These are phyloP conservation scores for Drosophila eohydei DNA, from an alignment of 2,888 invertebrate species.

Conservation along the genomic window DNA sequence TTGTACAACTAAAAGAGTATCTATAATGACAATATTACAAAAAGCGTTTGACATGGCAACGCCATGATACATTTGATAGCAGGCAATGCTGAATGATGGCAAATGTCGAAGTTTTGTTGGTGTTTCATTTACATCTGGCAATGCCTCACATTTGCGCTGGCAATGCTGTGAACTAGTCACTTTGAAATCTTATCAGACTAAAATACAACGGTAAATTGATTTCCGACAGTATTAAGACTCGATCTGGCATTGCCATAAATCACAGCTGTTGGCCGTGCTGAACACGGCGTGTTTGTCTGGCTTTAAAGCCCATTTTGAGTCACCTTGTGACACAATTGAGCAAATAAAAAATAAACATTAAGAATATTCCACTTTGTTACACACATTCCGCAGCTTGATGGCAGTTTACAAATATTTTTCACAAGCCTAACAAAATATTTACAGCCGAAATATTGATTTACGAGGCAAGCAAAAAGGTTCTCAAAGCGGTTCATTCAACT, in stretches of 20 bases:
- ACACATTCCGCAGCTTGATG: conserved; percentile 18
- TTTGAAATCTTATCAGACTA: not conserved
- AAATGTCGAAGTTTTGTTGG: not conserved
- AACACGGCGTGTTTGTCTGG: not conserved
- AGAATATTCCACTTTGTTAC: conserved; percentile 11
- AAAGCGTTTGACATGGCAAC: conserved; percentile 7
- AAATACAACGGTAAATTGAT: not conserved
- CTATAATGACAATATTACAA: not conserved
- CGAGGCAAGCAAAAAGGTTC: conserved; percentile 24
- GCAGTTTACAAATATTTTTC: conserved; percentile 32
- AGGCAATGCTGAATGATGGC: not conserved
- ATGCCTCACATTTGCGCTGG: not conserved
- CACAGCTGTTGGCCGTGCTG: not conserved
- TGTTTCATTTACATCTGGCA: not conserved
- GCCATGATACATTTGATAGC: not conserved
- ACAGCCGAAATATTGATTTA: conserved; percentile 63
- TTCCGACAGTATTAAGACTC: no score
- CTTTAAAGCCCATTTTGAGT: conserved; percentile 13
- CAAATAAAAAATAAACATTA: conserved; percentile 22
- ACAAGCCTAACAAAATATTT: conserved; percentile 52
- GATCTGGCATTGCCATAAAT: conserved; percentile 19
- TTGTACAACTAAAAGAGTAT: not conserved
- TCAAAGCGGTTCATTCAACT: conserved; percentile 60
- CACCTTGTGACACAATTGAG: conserved; percentile 19
- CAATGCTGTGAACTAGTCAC: not conserved